These are phyloP conservation scores for Melanotaenia duboulayi DNA, from an alignment of 2,113 vertebrate genomes.

Conservation along the genomic window DNA sequence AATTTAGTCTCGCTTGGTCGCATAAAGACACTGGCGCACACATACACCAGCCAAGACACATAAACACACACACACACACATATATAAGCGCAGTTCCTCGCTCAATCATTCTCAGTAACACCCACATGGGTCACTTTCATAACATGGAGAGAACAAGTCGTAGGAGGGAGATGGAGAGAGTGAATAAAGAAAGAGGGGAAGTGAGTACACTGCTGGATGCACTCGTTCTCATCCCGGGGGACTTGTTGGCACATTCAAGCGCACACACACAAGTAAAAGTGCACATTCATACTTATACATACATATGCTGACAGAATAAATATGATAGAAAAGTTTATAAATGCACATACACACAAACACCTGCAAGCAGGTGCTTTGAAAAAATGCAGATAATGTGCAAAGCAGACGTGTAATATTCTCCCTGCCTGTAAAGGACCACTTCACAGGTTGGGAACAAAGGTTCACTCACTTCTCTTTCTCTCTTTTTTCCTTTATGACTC, in stretches of 20 bases:
- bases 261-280: constrained; percentile 26
- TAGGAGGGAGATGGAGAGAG: constrained; percentile 78
- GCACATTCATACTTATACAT: constrained; percentile 19
- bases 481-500: constrained; percentile 59
- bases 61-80: constrained; percentile 36
- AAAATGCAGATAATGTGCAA: constrained; percentile 41
- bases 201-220: constrained; percentile 72
- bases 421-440: constrained; percentile 55
- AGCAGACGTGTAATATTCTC: constrained; percentile 28
- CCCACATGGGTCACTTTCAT: constrained; percentile 84
- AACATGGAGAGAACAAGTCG: constrained; percentile 77
- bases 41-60: constrained; percentile 44
- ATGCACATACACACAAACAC: constrained; percentile 7
- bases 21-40: constrained; percentile 41
- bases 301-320: constrained; percentile 48
- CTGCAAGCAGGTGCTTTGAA: constrained; percentile 4
- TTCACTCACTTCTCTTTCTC: constrained; percentile 33
- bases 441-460: constrained; percentile 66
- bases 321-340: constrained; percentile 35
- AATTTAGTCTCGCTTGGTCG: constrained; percentile 44
- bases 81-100: constrained; percentile 47
- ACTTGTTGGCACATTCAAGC: constrained; percentile 59
- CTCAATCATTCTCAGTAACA: constrained; percentile 79
- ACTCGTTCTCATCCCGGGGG: constrained; percentile 62
- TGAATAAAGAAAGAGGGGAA: constrained; percentile 56